Evolutionary conservation across 2,888 invertebrate genomes (phyloP).

Genomic region (Spicauda simplicius): DNA sequence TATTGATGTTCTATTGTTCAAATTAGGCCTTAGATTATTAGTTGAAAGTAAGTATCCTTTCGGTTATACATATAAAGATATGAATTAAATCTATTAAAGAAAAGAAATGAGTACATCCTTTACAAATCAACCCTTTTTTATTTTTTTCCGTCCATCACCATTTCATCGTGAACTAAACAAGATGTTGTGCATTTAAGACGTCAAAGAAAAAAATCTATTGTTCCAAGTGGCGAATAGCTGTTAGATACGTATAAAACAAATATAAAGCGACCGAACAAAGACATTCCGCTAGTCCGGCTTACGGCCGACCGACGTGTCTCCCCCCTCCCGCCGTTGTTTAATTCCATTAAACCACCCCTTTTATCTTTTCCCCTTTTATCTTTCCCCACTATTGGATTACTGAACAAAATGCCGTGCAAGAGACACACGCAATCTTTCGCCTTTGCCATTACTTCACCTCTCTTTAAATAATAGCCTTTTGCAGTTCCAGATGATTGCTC

Average conservation of each 20-base stretch:
- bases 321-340: slow-evolving; percentile 70
- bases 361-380: slow-evolving; percentile 82
- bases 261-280: slow-evolving; percentile 58
- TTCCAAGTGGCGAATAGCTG: slow-evolving; percentile 32
- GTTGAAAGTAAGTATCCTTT: too few relatives aligned
- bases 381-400: slow-evolving; percentile 81
- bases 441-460: slow-evolving; percentile 64
- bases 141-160: background rate
- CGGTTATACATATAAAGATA: too few relatives aligned
- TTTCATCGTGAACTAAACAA: background rate
- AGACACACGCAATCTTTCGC: slow-evolving; percentile 77
- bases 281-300: slow-evolving; percentile 79
- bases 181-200: slow-evolving; percentile 14
- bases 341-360: slow-evolving; percentile 84
- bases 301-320: slow-evolving; percentile 51
- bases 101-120: too few relatives aligned
- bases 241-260: slow-evolving; percentile 34
- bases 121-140: background rate
- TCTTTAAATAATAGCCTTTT: slow-evolving; percentile 61
- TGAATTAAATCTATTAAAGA: too few relatives aligned
- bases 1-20: too few relatives aligned
- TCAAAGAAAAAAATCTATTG: slow-evolving; percentile 25
- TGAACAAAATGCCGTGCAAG: slow-evolving; percentile 77
- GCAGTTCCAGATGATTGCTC: slow-evolving; percentile 46
- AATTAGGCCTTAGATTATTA: too few relatives aligned